phyloP scores from a whole-genome alignment of 2,888 invertebrate species.

The Malachius bipustulatus region DNA sequence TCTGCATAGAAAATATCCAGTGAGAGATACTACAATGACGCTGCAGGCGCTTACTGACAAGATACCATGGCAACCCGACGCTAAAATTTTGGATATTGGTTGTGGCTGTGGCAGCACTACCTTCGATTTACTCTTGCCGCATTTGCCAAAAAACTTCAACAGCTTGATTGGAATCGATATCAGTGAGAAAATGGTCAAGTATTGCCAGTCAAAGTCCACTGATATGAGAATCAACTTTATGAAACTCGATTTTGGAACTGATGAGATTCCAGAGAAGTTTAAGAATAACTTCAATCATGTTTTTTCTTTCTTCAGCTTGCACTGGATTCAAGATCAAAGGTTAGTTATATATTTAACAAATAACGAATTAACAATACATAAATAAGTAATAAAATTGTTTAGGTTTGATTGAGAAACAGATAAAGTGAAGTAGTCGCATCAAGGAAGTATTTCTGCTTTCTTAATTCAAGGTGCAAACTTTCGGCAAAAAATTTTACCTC shows the following conservation, averaged over 20 bases:
- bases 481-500: too few relatives aligned
- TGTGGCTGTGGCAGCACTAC: conserved; percentile 57
- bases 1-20: too few relatives aligned
- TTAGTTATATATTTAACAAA: too few relatives aligned
- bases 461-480: too few relatives aligned
- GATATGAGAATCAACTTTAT: conserved; percentile 37
- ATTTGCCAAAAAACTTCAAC: conserved; percentile 40
- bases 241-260: conserved; percentile 43
- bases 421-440: too few relatives aligned
- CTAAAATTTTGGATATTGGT: conserved; percentile 56
- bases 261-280: conserved; percentile 37
- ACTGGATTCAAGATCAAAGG: conserved; percentile 59
- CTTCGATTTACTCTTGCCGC: conserved; percentile 41
- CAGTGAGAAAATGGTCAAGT: conserved; percentile 51
- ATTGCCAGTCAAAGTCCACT: conserved; percentile 42
- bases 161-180: conserved; percentile 50
- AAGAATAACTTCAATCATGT: conserved; percentile 45
- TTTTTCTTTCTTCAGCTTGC: conserved; percentile 59
- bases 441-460: too few relatives aligned
- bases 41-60: too few relatives aligned
- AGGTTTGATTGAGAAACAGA: too few relatives aligned
- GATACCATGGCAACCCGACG: too few relatives aligned
- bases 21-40: too few relatives aligned
- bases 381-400: too few relatives aligned
- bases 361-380: too few relatives aligned